Conservation (phyloP, 2,113 vertebrate genomes). For the Stigmatopora nigra region DNA sequence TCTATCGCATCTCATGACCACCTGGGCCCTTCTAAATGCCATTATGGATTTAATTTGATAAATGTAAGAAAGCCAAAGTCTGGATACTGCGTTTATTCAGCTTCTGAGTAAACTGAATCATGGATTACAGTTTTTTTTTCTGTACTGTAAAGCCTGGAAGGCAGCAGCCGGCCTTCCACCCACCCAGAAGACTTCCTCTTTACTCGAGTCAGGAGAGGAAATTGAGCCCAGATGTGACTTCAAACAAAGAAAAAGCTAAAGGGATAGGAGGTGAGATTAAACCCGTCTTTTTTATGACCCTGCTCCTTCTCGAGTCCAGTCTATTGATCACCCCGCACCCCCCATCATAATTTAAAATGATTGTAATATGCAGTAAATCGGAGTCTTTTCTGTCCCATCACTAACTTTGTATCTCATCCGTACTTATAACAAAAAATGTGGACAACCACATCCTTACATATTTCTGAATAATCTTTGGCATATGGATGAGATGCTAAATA, state of each 20-base stretch:
- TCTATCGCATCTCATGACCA: not conserved
- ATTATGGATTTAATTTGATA: not conserved
- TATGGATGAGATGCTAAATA: not conserved
- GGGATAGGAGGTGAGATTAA: constrained; percentile 67
- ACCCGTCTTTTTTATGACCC: constrained; percentile 63
- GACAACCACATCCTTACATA: constrained; percentile 5
- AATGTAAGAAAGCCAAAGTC: constrained; percentile 18
- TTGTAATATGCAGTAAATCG: constrained; percentile 25
- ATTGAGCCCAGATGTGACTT: constrained; percentile 71
- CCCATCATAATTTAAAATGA: constrained; percentile 27
- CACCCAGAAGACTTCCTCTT: constrained; percentile 63
- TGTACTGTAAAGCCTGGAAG: constrained; percentile 52
- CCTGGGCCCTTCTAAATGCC: not conserved
- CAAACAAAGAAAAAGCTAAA: constrained; percentile 62
- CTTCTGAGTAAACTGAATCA: constrained; percentile 38
- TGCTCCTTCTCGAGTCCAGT: constrained; percentile 61
- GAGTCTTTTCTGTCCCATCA: constrained; percentile 30
- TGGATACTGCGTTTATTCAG: constrained; percentile 17
- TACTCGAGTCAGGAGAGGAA: constrained; percentile 54
- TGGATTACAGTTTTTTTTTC: constrained; percentile 31
- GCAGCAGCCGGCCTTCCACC: constrained; percentile 45
- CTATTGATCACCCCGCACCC: constrained; percentile 42
- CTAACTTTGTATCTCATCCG: constrained; percentile 3
- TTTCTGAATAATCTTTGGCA: not conserved
- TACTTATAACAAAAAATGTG: constrained; percentile 16